Evolutionary conservation across 1,140 invertebrate species (phyloP).

Genomic region (Coptotermes formosanus): DNA sequence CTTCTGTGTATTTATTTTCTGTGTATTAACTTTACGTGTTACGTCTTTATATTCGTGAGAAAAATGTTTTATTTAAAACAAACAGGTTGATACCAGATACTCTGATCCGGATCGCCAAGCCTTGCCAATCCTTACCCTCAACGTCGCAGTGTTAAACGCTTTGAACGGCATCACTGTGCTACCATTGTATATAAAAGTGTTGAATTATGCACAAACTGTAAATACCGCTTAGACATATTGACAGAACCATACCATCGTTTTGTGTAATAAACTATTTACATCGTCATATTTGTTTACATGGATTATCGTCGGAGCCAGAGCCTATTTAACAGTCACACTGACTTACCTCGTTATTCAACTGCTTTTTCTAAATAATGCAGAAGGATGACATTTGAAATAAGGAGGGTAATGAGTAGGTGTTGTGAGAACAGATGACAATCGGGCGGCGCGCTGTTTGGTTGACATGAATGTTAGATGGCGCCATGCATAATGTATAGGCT

Average conservation of each 20-base stretch:
- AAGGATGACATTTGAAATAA: slow-evolving; percentile 26
- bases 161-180: too few species aligned
- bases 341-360: background rate
- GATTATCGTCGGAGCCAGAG: too few species aligned
- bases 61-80: too few species aligned
- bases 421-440: slow-evolving; percentile 26
- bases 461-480: slow-evolving; percentile 22
- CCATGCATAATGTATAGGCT: slow-evolving; percentile 20
- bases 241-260: background rate
- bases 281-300: background rate
- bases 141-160: too few species aligned
- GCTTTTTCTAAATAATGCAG: slow-evolving; percentile 24
- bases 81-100: too few species aligned
- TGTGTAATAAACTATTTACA: slow-evolving; percentile 2
- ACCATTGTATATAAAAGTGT: too few species aligned
- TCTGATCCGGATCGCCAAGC: too few species aligned
- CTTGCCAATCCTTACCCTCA: too few species aligned
- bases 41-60: too few species aligned
- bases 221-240: background rate
- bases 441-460: background rate
- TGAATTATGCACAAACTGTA: background rate
- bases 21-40: too few species aligned
- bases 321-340: too few species aligned
- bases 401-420: slow-evolving; percentile 25
- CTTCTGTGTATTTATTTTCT: too few species aligned